These are phyloP conservation scores for Atethmia centrago DNA, from an alignment of 2,888 invertebrate species.

Conservation along the genomic window DNA sequence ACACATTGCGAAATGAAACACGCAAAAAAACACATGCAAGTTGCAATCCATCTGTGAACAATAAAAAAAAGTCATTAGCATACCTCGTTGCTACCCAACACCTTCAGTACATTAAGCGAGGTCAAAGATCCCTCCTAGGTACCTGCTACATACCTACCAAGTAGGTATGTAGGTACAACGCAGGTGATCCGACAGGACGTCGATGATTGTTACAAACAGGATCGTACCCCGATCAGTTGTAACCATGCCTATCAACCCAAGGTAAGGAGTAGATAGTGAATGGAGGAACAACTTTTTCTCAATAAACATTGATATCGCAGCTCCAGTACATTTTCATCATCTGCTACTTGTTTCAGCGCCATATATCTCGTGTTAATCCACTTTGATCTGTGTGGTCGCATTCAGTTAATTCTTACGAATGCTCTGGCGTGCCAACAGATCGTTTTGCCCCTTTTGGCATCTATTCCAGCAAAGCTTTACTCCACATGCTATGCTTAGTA, in stretches of 20 bases:
- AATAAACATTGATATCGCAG: not conserved
- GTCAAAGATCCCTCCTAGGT: conserved; percentile 52
- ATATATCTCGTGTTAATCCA: not conserved
- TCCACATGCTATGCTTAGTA: not conserved
- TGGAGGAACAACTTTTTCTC: not conserved
- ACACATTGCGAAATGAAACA: conserved; percentile 1
- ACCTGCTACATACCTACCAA: conserved; percentile 2
- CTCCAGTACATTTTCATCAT: not conserved
- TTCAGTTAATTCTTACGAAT: conserved; percentile 28
- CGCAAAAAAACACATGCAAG: conserved; percentile 29
- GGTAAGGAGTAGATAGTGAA: conserved; percentile 18
- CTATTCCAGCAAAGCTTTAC: conserved; percentile 4
- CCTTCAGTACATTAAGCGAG: conserved; percentile 21
- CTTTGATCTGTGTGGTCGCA: conserved; percentile 4
- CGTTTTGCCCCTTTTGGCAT: conserved; percentile 15
- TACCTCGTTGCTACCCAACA: conserved; percentile 11
- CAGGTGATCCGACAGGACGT: conserved; percentile 62
- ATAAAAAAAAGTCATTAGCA: conserved; percentile 32
- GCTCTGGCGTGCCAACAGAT: conserved; percentile 15
- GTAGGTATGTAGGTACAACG: conserved; percentile 7
- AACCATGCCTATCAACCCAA: conserved; percentile 37
- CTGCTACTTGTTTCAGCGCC: not conserved
- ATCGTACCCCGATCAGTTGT: conserved; percentile 53
- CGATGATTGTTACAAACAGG: conserved; percentile 65
- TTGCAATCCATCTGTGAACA: conserved; percentile 14